These are phyloP conservation scores for Eidolon dupreanum DNA, from an alignment of 2,797 vertebrate genomes.

Conservation along the genomic window DNA sequence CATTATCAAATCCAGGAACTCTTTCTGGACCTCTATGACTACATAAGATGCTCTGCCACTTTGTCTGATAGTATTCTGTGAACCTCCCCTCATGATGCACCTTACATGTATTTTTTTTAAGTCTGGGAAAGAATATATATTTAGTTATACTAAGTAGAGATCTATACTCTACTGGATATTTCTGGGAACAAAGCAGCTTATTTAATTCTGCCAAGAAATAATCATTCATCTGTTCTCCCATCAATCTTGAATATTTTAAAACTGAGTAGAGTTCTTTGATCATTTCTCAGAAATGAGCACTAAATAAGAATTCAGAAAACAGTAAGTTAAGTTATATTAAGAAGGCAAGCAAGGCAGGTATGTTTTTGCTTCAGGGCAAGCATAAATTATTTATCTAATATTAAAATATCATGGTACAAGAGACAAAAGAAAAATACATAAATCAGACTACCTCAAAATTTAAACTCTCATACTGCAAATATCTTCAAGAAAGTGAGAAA, in stretches of 20 bases:
- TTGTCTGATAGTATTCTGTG: neutral
- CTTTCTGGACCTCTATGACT: neutral
- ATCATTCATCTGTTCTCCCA: neutral
- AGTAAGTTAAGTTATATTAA: neutral
- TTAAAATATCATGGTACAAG: neutral
- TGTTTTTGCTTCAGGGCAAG: neutral
- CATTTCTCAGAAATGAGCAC: conserved; percentile 2
- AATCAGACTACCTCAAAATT: neutral
- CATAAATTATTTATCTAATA: neutral
- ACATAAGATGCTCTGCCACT: neutral
- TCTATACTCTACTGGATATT: neutral
- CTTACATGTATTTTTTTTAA: neutral
- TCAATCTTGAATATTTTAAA: conserved; percentile 6
- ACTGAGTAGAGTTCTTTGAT: neutral
- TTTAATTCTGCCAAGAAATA: neutral
- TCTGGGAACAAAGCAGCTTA: neutral
- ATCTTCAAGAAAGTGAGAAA: conserved; percentile 12
- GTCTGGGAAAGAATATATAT: neutral
- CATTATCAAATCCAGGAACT: neutral
- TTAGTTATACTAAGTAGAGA: neutral
- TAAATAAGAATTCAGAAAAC: neutral
- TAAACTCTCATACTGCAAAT: neutral
- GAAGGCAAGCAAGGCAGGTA: neutral
- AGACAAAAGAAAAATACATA: conserved; percentile 22
- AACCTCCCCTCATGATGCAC: neutral